Conservation (phyloP, 2,113 vertebrate genomes). For the Cavia porcellus region DNA sequence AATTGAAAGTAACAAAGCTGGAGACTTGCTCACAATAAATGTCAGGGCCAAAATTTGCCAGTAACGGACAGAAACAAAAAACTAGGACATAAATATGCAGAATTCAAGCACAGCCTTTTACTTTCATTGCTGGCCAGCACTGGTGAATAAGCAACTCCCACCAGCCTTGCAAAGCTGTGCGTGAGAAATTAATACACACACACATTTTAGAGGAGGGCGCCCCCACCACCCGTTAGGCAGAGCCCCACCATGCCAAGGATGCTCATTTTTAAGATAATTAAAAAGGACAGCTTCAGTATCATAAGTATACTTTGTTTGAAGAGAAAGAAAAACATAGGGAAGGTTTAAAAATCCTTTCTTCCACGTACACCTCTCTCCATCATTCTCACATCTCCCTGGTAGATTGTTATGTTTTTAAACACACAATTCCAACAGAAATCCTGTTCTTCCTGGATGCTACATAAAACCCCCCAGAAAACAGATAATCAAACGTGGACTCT, state of each 20-base stretch:
- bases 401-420: not conserved
- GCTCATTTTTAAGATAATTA: not conserved
- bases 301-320: accelerated
- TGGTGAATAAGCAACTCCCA: accelerated
- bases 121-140: not conserved
- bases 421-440: not conserved
- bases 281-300: not conserved
- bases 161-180: accelerated
- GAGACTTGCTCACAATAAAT: not conserved
- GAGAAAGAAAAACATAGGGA: not conserved
- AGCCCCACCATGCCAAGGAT: not conserved
- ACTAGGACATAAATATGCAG: not conserved
- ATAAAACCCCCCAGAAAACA: not conserved
- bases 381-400: not conserved
- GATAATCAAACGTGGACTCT: not conserved
- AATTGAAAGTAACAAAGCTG: not conserved
- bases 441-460: not conserved
- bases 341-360: not conserved
- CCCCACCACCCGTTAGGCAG: accelerated
- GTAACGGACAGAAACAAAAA: not conserved
- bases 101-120: accelerated
- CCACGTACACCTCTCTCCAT: accelerated
- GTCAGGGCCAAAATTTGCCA: not conserved
- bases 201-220: accelerated
- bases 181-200: accelerated